Percentiles rank a stretch among this genome's conserved stretches.
phyloP scores from a whole-genome alignment of 1,140 invertebrate genomes.

The Patella vulgata region DNA sequence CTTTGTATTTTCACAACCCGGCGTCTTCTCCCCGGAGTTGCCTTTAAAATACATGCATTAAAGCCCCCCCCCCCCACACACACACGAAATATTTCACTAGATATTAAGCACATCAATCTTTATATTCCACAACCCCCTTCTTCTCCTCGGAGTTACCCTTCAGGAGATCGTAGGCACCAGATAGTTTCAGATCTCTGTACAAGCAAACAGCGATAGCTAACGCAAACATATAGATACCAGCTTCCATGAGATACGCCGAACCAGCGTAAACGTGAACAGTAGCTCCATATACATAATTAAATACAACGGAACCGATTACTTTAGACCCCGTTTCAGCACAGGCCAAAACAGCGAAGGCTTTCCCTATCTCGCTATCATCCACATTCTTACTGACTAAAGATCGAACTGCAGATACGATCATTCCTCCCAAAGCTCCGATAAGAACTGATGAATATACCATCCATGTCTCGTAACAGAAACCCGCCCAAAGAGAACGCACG shows the following conservation, averaged over 20 bases:
- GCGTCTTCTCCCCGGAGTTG: too few relatives aligned
- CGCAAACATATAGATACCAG: slow-evolving; percentile 43
- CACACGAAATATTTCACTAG: too few relatives aligned
- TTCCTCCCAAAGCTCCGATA: slow-evolving; percentile 52
- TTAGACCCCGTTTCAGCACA: slow-evolving; percentile 59
- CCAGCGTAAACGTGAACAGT: slow-evolving; percentile 54
- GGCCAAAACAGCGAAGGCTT: slow-evolving; percentile 59
- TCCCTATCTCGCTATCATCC: slow-evolving; percentile 52
- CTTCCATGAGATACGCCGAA: slow-evolving; percentile 54
- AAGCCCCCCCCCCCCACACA: too few relatives aligned
- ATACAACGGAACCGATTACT: slow-evolving; percentile 58
- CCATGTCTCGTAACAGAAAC: slow-evolving; percentile 57
- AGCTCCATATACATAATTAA: slow-evolving; percentile 57
- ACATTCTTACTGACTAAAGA: slow-evolving; percentile 60
- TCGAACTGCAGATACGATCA: slow-evolving; percentile 56
- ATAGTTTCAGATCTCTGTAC: slow-evolving; percentile 33
- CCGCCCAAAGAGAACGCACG: slow-evolving; percentile 51
- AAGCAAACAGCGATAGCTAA: slow-evolving; percentile 39
- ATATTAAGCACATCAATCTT: too few relatives aligned
- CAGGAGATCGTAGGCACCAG: slow-evolving; percentile 37
- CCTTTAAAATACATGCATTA: too few relatives aligned
- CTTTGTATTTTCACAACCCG: too few relatives aligned
- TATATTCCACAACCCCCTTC: too few relatives aligned
- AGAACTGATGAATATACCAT: slow-evolving; percentile 59
- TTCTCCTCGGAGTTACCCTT: slow-evolving; percentile 14